Evolutionary conservation across 2,797 vertebrate species (phyloP).

Genomic region (Anguilla pacifica): DNA sequence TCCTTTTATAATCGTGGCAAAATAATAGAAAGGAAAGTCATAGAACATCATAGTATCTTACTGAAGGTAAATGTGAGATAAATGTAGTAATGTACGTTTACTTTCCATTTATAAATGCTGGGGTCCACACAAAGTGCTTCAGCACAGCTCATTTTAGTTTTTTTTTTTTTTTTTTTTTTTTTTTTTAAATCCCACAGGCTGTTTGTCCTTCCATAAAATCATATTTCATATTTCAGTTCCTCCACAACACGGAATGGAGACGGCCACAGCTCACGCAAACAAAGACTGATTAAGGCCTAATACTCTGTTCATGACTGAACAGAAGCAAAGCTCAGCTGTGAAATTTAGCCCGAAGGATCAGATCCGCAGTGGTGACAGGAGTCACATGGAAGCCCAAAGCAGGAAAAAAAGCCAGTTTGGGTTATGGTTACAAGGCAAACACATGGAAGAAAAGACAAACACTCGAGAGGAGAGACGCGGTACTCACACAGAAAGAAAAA

Average conservation of each 20-base stretch:
- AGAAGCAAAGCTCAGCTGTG: slow-evolving; percentile 5
- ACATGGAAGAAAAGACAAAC: slow-evolving; percentile 54
- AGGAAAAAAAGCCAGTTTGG: slow-evolving; percentile 23
- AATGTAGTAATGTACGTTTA: neutral
- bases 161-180: neutral
- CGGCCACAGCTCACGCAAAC: neutral
- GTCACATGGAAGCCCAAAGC: slow-evolving; percentile 7
- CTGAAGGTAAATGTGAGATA: neutral
- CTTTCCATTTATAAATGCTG: neutral
- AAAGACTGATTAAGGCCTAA: neutral
- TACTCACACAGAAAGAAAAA: slow-evolving; percentile 70
- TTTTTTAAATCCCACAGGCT: neutral
- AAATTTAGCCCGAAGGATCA: slow-evolving; percentile 36
- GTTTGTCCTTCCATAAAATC: neutral
- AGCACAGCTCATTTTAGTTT: neutral
- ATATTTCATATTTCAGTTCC: slow-evolving; percentile 5
- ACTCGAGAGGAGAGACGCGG: neutral
- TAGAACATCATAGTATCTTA: neutral
- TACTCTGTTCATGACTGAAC: slow-evolving; percentile 23
- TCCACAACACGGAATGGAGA: neutral
- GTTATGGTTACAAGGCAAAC: slow-evolving; percentile 48
- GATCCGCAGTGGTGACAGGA: slow-evolving; percentile 32
- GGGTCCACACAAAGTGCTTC: neutral
- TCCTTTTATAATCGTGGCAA: neutral
- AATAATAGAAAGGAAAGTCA: neutral